Evolutionary conservation across 2,888 invertebrate species (phyloP), one percentile per base, ranked within the genome.

Genomic region (Mylabris sibirica): DNA sequence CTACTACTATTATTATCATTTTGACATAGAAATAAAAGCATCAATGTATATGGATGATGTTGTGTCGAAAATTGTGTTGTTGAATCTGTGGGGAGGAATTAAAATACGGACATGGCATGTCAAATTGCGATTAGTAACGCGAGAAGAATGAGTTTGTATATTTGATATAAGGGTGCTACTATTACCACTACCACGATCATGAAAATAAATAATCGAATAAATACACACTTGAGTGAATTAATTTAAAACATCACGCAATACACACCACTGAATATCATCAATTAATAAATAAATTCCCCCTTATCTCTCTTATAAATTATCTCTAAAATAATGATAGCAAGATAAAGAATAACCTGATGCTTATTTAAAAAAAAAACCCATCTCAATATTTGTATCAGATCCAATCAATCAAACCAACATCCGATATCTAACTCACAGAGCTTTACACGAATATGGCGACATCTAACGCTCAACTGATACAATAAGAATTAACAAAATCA

Each of bases 51-150:
- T 35, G 35, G 35, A 35, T 38, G 38, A 35, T 38, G 38, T 38
- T 12, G 64, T 67, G 67, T 67, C 30, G 57, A 60, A 67, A 65
- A 63, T 65, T 66, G 64, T 57, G 59, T 63, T 66, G 63, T 59
- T 44, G 64, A 41, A 64, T 65, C 64, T 66, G 67, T 71, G 74
- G 75, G 75, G 77, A 65, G 74, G 78, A 75, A 78, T 77, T 79
- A 79, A 77, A 80, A 78, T 80, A 81, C 30, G 30, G 81, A 82
- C 81, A 78, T 83, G 80, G 82, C 84, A 83, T 84, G 84, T 81
- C 82, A 82, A 83, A 84, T 84, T 76, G 82, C 84, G 83, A 84
- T 84, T 84, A 82, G 84, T 81, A 79, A 83, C 83, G 83, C 80
- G 81, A 80, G 82, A 81, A 81, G 80, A 81, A 81, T 80, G 76